These are phyloP conservation scores for Ia io DNA, from an alignment of 2,113 vertebrate genomes.

Conservation along the genomic window DNA sequence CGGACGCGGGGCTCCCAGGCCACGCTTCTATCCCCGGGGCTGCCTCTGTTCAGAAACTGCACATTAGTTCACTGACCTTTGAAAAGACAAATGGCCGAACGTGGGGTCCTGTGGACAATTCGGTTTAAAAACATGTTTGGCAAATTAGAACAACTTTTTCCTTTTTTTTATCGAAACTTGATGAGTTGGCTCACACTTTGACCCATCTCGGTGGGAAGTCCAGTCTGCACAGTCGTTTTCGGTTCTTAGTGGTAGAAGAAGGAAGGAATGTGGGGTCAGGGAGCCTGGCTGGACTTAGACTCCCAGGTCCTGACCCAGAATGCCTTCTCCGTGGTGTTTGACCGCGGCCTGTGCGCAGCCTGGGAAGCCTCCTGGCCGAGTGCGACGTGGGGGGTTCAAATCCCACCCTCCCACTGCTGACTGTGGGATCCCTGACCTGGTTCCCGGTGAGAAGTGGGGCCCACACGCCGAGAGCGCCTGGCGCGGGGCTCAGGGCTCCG, in stretches of 20 bases:
- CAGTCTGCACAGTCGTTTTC: neutral
- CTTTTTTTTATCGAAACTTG: neutral
- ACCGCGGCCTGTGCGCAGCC: neutral
- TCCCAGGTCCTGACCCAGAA: neutral
- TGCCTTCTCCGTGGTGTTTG: neutral
- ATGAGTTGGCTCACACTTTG: neutral
- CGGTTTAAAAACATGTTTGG: neutral
- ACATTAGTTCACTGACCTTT: neutral
- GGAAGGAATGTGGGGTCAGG: neutral
- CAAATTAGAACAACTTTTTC: neutral
- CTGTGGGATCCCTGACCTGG: neutral
- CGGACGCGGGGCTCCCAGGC: neutral
- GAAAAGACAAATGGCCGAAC: neutral
- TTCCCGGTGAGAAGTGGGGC: neutral
- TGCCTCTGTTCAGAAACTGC: neutral
- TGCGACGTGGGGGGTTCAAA: neutral
- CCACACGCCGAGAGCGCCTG: neutral
- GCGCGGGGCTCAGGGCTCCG: rapidly evolving
- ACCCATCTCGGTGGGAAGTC: neutral
- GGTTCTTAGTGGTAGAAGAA: neutral
- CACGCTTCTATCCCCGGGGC: neutral
- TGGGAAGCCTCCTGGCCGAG: neutral
- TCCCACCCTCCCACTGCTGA: neutral
- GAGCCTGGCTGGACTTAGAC: neutral
- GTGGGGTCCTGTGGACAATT: neutral